Base-by-base conservation (phyloP, 1,140 invertebrate species). In the Drosophila lowei region DNA sequence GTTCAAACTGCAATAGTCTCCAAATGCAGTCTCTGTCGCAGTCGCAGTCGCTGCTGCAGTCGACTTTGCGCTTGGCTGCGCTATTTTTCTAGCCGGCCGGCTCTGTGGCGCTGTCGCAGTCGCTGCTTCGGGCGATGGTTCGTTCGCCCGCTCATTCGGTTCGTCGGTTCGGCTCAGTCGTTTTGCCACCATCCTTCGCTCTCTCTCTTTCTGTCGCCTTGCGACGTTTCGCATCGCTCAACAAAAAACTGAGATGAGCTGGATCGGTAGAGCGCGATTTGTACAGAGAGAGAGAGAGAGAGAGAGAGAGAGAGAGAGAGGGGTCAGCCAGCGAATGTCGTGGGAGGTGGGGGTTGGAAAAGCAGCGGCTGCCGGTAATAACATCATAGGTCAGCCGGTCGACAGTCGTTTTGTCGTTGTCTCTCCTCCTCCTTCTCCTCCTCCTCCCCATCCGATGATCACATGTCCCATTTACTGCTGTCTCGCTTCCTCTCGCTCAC, bases 311-410 rank as follows among this genome's bases (percentile, higher is more conserved):
- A 9, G 18, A 13, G 21, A 0, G 34, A 38, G 9, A 13, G 9
- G 34, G 34, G 34, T 38, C 34, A 38, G 34, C 34, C 11, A 13
- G 34, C 1, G 28, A 52, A 34, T 15, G 11, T 34, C 9, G 18
- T 0, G 5, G 43, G 11, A 0, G 52, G 7, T 28, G 7, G 28
- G 38, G 63, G 28, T 25, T 23, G 30, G 41, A 54, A 53, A 15
- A 21, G n/a, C 54, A 50, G 34, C 23, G 28, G 46, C 42, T 60
- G 79, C 80, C 80, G 79, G 80, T 85, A 84, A 83, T 83, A 84
- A 70, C 72, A 86, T 70, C 81, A 80, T 80, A 86, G 77, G 67
- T 86, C 79, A 77, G 77, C 74, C 75, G 74, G 79, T 83, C 61
- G 71, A 54, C 65, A 46, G n/a, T 44, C 8, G 42, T 44, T 48